phyloP scores from a whole-genome alignment of 1,140 invertebrate species.

The Telenomus remus region DNA sequence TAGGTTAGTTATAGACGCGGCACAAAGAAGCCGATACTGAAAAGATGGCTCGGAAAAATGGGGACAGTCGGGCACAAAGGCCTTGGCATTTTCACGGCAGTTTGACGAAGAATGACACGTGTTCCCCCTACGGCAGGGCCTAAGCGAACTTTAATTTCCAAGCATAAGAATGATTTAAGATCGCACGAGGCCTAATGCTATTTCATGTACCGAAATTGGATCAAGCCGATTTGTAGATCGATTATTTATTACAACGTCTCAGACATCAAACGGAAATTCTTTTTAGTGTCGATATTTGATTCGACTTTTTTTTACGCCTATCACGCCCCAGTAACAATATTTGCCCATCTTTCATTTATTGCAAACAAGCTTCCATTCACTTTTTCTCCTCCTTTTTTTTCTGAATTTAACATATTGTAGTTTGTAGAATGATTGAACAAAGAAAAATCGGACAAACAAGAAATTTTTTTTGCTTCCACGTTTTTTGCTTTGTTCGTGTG shows the following conservation, averaged over 20 bases:
- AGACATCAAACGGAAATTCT: background rate
- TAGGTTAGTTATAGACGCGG: conserved; percentile 32
- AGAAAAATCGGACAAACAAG: background rate
- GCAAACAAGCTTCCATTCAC: no score
- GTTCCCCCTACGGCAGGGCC: conserved; percentile 7
- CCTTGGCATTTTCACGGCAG: conserved; percentile 30
- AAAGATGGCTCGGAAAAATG: conserved; percentile 32
- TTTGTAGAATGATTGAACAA: no score
- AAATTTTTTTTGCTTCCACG: no score
- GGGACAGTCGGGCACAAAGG: conserved; percentile 26
- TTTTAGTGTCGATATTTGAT: no score
- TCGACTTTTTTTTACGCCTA: no score
- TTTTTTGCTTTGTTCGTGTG: no score
- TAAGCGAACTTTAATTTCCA: conserved; percentile 33
- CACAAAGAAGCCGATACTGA: conserved; percentile 22
- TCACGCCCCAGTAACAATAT: no score
- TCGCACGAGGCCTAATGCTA: background rate
- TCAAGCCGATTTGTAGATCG: conserved; percentile 34
- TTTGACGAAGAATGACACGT: conserved; percentile 39
- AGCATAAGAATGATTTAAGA: conserved; percentile 32
- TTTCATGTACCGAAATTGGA: conserved; percentile 23
- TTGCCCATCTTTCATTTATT: no score
- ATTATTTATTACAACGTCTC: conserved; percentile 20
- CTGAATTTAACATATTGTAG: no score
- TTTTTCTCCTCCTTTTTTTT: no score